phyloP scores from a whole-genome alignment of 2,888 invertebrate species.

The Stenoptilia bipunctidactyla region DNA sequence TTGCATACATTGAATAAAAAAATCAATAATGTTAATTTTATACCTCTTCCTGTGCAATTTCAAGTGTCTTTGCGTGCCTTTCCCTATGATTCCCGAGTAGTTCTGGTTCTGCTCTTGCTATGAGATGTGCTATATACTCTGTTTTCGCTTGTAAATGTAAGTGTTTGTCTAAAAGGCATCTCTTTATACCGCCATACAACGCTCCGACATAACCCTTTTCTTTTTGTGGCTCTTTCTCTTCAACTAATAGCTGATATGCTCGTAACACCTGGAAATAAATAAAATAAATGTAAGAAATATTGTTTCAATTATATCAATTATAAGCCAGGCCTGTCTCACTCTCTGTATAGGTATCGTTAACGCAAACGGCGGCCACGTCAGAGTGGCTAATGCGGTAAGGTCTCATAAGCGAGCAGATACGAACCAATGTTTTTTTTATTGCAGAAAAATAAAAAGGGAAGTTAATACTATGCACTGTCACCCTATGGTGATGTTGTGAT shows the following conservation, averaged over 20 bases:
- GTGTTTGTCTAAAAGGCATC: conserved; percentile 88
- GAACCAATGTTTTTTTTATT: too few relatives aligned
- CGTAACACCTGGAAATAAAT: conserved; percentile 66
- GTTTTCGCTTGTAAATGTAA: conserved; percentile 90
- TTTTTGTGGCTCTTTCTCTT: conserved; percentile 84
- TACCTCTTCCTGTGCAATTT: conserved; percentile 94
- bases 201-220: conserved; percentile 92
- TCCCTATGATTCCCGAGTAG: conserved; percentile 89
- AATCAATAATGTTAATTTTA: not conserved
- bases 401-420: too few relatives aligned
- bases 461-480: too few relatives aligned
- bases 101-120: conserved; percentile 92
- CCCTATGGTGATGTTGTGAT: too few relatives aligned
- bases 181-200: conserved; percentile 87
- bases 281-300: not conserved
- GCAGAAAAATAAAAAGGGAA: too few relatives aligned
- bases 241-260: conserved; percentile 89
- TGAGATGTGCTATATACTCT: conserved; percentile 89
- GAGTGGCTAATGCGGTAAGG: too few relatives aligned
- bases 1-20: too few relatives aligned
- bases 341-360: too few relatives aligned
- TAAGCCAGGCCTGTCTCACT: too few relatives aligned
- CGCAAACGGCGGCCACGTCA: too few relatives aligned
- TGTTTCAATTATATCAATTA: too few relatives aligned
- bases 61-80: conserved; percentile 95